Base-by-base conservation (phyloP, 2,797 vertebrate genomes). In the Champsocephalus gunnari region DNA sequence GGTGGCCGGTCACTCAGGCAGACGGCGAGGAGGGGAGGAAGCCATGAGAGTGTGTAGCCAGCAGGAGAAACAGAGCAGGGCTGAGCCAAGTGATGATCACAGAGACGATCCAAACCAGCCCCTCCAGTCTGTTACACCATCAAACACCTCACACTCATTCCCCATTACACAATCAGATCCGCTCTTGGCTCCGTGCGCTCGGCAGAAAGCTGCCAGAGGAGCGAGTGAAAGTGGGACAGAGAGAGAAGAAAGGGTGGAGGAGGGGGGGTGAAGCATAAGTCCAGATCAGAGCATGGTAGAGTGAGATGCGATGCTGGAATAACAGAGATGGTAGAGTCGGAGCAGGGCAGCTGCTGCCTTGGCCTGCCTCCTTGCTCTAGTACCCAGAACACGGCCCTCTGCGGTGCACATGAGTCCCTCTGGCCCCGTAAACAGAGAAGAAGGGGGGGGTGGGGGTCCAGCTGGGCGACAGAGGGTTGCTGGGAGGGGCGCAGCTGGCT, bases 401-500 rank as follows among this genome's bases (percentile, higher is more conserved):
- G 90, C 69, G 70, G 65, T n/a, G 77, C 92, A 94, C 82, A 94
- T 92, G 92, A 91, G 91, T 91, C 90, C 93, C 92, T 86, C 90
- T 93, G 94, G 92, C 91, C 86, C 60, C 21, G 59, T 62, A 65
- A 59, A 55, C 80, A 73, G 75, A 79, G 73, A 38, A 38, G 54
- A 66, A 66, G 38, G 14, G 59, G 59, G 73, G 62, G 50, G 50
- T 62, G 70, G 34, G 66, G 76, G 81, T 80, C 71, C 92, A 94
- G 92, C 92, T 94, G 92, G 82, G 76, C 66, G 44, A 81, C 92
- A 93, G 90, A 93, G 90, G 89, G 90, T 81, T 79, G 89, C 89
- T 90, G 80, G 84, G 87, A 87, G 91, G 92, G 81, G 53, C 87
- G 82, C 93, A 94, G 92, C 93, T 94, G 93, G 89, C 90, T 77